Evolutionary conservation across 2,888 invertebrate species (phyloP), one percentile per base, ranked within the genome.

Genomic region (Caradrina kadenii): DNA sequence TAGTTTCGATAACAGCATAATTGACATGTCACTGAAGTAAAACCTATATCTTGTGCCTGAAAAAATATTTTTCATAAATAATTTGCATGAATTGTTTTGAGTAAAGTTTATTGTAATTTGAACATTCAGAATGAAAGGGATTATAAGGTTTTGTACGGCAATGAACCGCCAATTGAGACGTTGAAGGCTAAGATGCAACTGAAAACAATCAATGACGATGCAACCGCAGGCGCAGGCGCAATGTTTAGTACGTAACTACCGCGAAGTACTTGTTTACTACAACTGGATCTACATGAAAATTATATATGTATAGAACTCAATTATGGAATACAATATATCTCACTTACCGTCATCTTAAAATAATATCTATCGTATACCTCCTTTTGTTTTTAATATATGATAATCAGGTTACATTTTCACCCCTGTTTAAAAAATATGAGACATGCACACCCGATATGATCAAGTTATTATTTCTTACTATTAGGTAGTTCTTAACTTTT

Each of bases 121-220:
- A 60, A 48, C 22, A 19, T 52, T 45, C 7, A 13, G 45, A 76
- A 63, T 62, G 63, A 62, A 69, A 73, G 69, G 63, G 49, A 58
- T 10, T 26, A 26, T 17, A 19, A 39, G 35, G 53, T 48, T 62
- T 31, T 61, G 49, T 70, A 78, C 62, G 73, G 76, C 82, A 84
- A 81, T 85, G 83, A 82, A 84, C 78, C 73, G 76, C 67, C 76
- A 81, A 76, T 67, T 63, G 42, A 63, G 63, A 67, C 26, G 54
- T 77, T 86, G 89, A 91, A 91, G 91, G 90, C 81, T 88, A 83
- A 80, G 80, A 81, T 83, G 89, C 86, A 87, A 85, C 84, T 80
- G 80, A 88, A 83, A 88, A 89, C 86, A 86, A 90, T 92, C 89
- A 92, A 89, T 90, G 92, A 84, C 88, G 87, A 80, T 78, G 83